Percentiles rank a stretch among this genome's conserved stretches.
phyloP scores from a whole-genome alignment of 2,888 invertebrate species.

The Nebria brevicollis region DNA sequence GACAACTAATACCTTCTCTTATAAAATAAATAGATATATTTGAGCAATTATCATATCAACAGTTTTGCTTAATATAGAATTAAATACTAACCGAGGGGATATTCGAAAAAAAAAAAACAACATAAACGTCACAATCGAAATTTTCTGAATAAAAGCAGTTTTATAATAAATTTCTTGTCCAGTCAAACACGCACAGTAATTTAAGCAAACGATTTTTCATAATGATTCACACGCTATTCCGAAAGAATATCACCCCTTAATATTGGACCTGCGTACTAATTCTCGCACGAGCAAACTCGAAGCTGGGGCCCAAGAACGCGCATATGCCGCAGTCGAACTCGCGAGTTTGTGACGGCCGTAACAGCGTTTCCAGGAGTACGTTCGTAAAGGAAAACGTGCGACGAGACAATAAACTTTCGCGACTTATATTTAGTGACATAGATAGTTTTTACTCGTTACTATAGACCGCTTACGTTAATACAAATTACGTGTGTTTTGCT shows the following conservation, averaged over 20 bases:
- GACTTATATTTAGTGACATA: not conserved
- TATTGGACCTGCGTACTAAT: conserved; percentile 49
- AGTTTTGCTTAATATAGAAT: too few species aligned
- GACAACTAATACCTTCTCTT: too few species aligned
- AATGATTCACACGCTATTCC: conserved; percentile 56
- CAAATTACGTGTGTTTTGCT: too few species aligned
- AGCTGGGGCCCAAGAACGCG: not conserved
- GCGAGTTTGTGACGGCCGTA: conserved; percentile 6
- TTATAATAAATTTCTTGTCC: conserved; percentile 37
- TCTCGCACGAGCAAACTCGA: conserved; percentile 9
- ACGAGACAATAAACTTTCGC: not conserved
- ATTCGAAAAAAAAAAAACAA: not conserved
- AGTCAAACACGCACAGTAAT: conserved; percentile 49
- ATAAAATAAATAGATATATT: too few species aligned
- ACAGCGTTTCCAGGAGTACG: too few species aligned
- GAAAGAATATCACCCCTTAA: conserved; percentile 32
- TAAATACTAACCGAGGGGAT: not conserved
- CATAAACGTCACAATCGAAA: not conserved
- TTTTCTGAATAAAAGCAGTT: conserved; percentile 28
- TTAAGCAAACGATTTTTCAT: conserved; percentile 57
- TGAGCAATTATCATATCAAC: too few species aligned
- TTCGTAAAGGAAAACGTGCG: not conserved
- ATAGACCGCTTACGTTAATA: too few species aligned
- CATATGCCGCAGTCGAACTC: conserved; percentile 34
- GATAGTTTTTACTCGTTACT: not conserved